Base-by-base conservation (phyloP, 2,888 invertebrate species). In the Ectemnius continuus region DNA sequence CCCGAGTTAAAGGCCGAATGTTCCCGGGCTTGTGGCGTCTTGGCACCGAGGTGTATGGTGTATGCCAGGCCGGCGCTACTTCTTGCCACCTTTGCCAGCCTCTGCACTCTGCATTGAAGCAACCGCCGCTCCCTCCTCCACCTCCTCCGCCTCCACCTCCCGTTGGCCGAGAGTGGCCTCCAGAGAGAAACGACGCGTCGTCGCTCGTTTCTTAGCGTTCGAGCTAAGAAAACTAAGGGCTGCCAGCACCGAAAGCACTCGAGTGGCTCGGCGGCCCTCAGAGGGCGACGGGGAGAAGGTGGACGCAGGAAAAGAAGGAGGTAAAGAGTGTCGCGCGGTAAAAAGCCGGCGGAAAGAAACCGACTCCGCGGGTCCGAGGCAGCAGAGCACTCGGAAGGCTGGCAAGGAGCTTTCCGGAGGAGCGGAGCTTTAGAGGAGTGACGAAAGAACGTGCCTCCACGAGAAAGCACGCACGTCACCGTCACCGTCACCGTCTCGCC, bases 371-470 rank as follows among this genome's bases (percentile, higher is more conserved):
- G 3, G 52, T 52, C 16, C 36, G n/a, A 16, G 14, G 52, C n/a
- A 52, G 52, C n/a, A 52, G 5, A 11, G 52, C 52, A 52, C 52
- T 52, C n/a, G 52, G 52, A 36, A 52, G 52, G 52, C 2, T 11
- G 52, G 67, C 45, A 46, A 64, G 70, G 70, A 70, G 67, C 70
- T 79, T 81, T 79, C 73, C 78, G 48, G 70, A 71, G 71, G 74
- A 65, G 69, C 61, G 64, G 26, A 69, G 70, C 60, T 52, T 52
- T 52, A 52, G 52, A 36, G 36, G 36, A 36, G 36, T 36, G 36
- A 36, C 8, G 36, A 36, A 36, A 36, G 36, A 36, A 36, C 36
- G 36, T 36, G 36, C 36, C 36, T 36, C 8, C 8, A 36, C 8
- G 36, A 36, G 36, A 36, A 36, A 36, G 36, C 36, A 36, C 8